Percentiles rank a stretch among this genome's conserved stretches.
These are phyloP conservation scores for Cossypha dichroa DNA, from an alignment of 2,797 vertebrate species.

Conservation along the genomic window DNA sequence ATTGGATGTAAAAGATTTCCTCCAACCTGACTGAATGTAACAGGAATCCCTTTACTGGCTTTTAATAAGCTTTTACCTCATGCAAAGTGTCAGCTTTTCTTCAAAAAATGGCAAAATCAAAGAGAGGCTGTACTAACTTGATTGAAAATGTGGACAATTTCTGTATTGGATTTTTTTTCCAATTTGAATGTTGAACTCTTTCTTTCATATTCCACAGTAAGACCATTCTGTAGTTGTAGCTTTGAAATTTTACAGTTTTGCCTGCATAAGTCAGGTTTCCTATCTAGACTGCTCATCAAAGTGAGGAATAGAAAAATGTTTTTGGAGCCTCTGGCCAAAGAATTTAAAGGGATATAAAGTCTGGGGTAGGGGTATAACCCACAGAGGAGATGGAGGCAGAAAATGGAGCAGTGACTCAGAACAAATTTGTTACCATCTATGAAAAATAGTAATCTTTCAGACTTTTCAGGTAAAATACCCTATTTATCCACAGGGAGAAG, in stretches of 20 bases:
- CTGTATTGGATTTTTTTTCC: background rate
- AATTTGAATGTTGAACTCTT: background rate
- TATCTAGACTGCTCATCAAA: background rate
- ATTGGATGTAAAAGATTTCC: background rate
- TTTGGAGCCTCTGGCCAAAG: background rate
- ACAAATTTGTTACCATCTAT: background rate
- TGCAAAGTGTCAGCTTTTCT: background rate
- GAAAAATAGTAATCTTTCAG: background rate
- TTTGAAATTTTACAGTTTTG: background rate
- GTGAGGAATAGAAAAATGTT: background rate
- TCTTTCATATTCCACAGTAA: background rate
- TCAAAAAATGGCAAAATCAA: background rate
- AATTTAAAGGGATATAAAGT: background rate
- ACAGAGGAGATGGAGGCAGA: background rate
- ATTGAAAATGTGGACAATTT: background rate
- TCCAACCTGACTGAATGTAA: background rate
- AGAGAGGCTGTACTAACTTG: background rate
- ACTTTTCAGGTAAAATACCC: background rate
- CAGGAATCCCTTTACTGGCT: background rate
- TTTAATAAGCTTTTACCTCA: background rate
- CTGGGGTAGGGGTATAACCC: background rate
- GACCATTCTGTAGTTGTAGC: background rate
- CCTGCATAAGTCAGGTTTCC: background rate
- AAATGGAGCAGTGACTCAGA: background rate
- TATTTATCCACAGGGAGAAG: background rate